phyloP scores from a whole-genome alignment of 1,140 invertebrate genomes.

The Bombus balteatus region DNA sequence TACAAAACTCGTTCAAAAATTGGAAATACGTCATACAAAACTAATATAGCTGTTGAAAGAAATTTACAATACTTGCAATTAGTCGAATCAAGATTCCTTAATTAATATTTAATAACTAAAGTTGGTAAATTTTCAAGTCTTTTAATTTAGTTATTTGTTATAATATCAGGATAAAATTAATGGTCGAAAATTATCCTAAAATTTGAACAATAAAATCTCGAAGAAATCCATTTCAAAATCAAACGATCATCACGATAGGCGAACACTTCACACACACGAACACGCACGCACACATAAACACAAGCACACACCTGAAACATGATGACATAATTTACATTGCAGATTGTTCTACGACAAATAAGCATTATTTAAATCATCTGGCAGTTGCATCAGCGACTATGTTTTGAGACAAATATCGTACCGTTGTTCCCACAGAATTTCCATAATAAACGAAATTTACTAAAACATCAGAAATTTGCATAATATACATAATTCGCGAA shows the following conservation, averaged over 20 bases:
- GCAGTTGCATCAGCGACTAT: neutral
- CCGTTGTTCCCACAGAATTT: neutral
- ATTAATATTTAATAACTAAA: no score
- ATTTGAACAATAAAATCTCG: slow-evolving; percentile 1
- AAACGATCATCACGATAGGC: slow-evolving; percentile 6
- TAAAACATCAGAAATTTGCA: neutral
- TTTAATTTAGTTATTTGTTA: neutral
- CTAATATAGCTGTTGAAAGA: no score
- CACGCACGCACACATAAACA: no score
- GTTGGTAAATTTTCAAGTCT: neutral
- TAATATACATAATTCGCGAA: neutral
- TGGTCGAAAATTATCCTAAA: neutral
- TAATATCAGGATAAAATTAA: neutral
- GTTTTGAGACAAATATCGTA: neutral
- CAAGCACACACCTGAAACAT: neutral
- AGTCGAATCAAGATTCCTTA: no score
- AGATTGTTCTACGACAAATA: slow-evolving; percentile 11
- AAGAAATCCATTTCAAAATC: slow-evolving; percentile 28
- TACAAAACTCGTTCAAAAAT: neutral
- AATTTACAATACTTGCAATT: no score
- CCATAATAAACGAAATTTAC: neutral
- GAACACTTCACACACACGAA: neutral
- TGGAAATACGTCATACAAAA: neutral
- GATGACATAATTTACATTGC: neutral
- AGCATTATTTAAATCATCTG: slow-evolving; percentile 15